Evolutionary conservation across 1,140 invertebrate species (phyloP).

Genomic region (Lithobius niger): DNA sequence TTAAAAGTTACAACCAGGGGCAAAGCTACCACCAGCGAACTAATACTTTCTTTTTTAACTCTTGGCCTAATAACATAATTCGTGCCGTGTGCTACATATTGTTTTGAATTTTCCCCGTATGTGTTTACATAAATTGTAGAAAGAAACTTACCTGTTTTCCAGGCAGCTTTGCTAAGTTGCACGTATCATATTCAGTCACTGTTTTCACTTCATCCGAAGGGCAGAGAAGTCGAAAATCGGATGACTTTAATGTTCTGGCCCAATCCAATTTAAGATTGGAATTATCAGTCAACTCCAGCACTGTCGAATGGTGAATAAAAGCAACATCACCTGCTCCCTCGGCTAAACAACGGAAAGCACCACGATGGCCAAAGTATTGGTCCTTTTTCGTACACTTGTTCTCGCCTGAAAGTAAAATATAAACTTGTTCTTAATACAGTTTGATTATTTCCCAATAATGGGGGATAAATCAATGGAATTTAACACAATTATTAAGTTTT

Average conservation of each 20-base stretch:
- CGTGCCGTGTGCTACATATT: too few species aligned
- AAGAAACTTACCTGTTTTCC: slow-evolving; percentile 1
- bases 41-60: too few species aligned
- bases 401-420: neutral
- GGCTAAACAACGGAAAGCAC: slow-evolving; percentile 62
- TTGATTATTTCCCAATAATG: too few species aligned
- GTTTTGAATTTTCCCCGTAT: too few species aligned
- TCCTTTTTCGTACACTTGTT: slow-evolving; percentile 61
- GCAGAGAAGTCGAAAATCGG: neutral
- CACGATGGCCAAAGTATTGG: slow-evolving; percentile 64
- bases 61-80: too few species aligned
- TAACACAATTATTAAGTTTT: too few species aligned
- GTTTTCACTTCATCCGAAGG: neutral
- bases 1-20: too few species aligned
- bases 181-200: neutral
- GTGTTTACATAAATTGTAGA: too few species aligned
- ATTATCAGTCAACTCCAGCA: neutral
- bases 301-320: slow-evolving; percentile 25
- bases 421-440: neutral
- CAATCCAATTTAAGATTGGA: neutral
- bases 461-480: too few species aligned
- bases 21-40: too few species aligned
- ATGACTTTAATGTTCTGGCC: neutral
- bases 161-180: neutral
- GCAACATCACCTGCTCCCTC: slow-evolving; percentile 65